Evolutionary conservation across 2,888 invertebrate genomes (phyloP), one percentile per base, ranked within the genome.

Genomic region (Polymixis flavicincta): DNA sequence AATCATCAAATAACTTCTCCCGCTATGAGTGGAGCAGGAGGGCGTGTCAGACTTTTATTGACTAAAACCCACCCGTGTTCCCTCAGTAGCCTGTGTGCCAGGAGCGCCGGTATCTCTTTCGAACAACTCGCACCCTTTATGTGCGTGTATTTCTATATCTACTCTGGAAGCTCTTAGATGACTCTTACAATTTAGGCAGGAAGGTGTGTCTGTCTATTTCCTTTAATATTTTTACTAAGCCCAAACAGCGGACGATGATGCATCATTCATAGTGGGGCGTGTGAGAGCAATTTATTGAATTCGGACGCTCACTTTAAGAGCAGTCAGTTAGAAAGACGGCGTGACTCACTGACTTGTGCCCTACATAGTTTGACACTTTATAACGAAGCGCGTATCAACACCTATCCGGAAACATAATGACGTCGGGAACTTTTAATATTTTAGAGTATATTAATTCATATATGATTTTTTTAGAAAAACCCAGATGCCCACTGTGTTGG

Each of bases 271-370:
- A 48, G 66, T 70, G 72, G 69, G 70, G 64, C 69, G 66, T 74
- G 64, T 81, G 73, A 79, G 77, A 72, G 67, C 64, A 87, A 84
- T 84, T 77, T 75, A 72, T 80, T 84, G 80, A 82, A 85, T 84
- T 88, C 79, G 61, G 74, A 22, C 57, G 75, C 66, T 75, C 75
- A 71, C 64, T 82, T 74, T 74, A 37, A 76, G 74, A 76, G 48
- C 45, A 70, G 59, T 45, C 73, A 64, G 71, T 70, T 71, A 76
- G 69, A 74, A 32, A 71, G 70, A 76, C 65, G 67, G 6, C 1
- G 50, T 88, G 87, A 88, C 69, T 88, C 88, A 88, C 60, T 42
- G 54, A 45, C 48, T 25, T 22, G 66, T 79, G 77, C 42, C 76
- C 86, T 73, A 83, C 87, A 86, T 87, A 67, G 59, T 61, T 28